Percentiles rank a stretch among this genome's conserved stretches.
phyloP scores from a whole-genome alignment of 2,797 vertebrate species.

The Choloepus didactylus region DNA sequence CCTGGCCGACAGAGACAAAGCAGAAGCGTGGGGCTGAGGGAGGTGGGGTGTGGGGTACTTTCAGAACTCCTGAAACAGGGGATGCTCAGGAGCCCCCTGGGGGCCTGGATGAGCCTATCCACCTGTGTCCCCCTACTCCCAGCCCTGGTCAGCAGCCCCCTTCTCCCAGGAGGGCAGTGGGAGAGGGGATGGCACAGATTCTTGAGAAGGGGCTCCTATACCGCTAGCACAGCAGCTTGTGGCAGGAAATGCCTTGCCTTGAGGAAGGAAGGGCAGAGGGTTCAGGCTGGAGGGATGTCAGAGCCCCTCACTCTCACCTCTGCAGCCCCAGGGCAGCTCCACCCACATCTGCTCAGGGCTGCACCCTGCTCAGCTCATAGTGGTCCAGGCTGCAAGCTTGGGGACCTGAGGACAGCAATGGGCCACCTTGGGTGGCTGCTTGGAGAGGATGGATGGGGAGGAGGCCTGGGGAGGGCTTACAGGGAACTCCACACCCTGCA shows the following conservation, averaged over 20 bases:
- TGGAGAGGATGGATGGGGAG: neutral
- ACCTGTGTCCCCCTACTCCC: neutral
- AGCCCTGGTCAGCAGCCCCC: neutral
- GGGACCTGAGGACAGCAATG: neutral
- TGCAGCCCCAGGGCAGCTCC: neutral
- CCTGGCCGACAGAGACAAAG: neutral
- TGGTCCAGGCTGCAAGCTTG: neutral
- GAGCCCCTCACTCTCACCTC: neutral
- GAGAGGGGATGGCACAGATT: neutral
- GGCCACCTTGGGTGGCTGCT: neutral
- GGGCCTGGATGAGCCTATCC: neutral
- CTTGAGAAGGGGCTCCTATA: neutral
- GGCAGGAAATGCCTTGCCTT: neutral
- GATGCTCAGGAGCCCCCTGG: neutral
- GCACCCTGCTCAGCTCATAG: neutral
- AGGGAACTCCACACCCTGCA: too few species aligned
- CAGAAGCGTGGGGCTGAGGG: neutral
- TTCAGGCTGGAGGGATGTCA: neutral
- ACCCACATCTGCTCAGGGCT: neutral
- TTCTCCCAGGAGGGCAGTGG: neutral
- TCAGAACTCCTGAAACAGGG: neutral
- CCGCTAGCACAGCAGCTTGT: neutral
- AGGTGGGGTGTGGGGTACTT: neutral
- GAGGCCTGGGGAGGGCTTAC: neutral
- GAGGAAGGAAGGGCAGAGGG: neutral